Conservation (phyloP, 2,797 vertebrate species). For the Chanos chanos region DNA sequence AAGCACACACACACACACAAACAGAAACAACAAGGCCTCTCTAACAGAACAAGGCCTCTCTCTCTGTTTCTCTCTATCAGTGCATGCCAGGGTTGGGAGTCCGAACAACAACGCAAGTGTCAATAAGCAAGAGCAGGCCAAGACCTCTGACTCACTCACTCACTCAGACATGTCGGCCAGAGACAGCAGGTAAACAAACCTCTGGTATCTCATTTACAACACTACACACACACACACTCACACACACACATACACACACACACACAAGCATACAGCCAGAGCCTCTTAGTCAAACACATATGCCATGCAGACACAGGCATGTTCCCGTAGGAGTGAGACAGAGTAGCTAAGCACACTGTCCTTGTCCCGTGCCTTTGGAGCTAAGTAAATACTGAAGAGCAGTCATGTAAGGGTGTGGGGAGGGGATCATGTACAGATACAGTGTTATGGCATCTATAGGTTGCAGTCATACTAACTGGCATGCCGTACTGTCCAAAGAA, state of each 20-base stretch:
- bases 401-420: no score
- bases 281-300: not conserved
- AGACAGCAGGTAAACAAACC: no score
- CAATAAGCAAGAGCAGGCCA: not conserved
- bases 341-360: no score
- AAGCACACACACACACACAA: not conserved
- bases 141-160: not conserved
- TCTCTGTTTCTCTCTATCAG: not conserved
- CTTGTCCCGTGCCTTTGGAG: no score
- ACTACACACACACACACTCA: not conserved
- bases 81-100: not conserved
- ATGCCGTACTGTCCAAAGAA: no score
- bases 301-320: no score
- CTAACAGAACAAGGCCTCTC: not conserved
- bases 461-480: no score
- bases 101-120: not conserved
- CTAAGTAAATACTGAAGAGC: no score
- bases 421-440: no score
- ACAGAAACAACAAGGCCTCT: not conserved
- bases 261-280: not conserved
- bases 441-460: no score
- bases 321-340: no score
- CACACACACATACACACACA: slow-evolving; percentile 3
- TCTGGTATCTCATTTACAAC: no score
- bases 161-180: not conserved